A percentile compares a stretch with the other conserved stretches of the same genome.
Evolutionary conservation across 2,888 invertebrate species (phyloP).

Genomic region (Thelaira solivaga): DNA sequence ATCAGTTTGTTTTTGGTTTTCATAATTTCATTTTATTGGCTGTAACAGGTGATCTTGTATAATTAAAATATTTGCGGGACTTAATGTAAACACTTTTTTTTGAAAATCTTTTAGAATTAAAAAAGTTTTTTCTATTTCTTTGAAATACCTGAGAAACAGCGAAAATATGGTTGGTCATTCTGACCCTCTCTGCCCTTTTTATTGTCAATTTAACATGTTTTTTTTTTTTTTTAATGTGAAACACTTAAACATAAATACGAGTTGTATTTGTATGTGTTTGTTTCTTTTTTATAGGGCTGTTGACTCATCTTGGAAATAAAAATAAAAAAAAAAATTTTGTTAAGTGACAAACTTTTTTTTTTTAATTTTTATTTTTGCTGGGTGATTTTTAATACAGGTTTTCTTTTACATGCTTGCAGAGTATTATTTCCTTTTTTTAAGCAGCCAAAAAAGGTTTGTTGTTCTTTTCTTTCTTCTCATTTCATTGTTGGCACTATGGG

Average conservation of each 20-base stretch:
- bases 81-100: no score
- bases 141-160: slow-evolving; percentile 17
- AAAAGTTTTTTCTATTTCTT: slow-evolving; percentile 7
- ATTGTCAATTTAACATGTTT: slow-evolving; percentile 9
- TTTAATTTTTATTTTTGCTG: slow-evolving; percentile 1
- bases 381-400: slow-evolving; percentile 47
- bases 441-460: slow-evolving; percentile 20
- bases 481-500: slow-evolving; percentile 29
- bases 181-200: neutral
- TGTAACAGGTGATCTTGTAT: slow-evolving; percentile 42
- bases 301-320: slow-evolving; percentile 54
- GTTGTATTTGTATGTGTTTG: no score
- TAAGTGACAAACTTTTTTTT: slow-evolving; percentile 15
- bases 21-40: slow-evolving; percentile 17
- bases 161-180: neutral
- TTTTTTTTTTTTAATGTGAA: slow-evolving; percentile 22
- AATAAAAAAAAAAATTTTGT: slow-evolving; percentile 1
- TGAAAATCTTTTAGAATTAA: neutral
- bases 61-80: slow-evolving; percentile 27
- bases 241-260: slow-evolving; percentile 35
- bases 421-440: neutral
- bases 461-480: neutral
- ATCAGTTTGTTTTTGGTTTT: slow-evolving; percentile 17
- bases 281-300: slow-evolving; percentile 50
- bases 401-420: no score